These are phyloP conservation scores for Manacus vitellinus DNA, from an alignment of 2,113 vertebrate species.

Conservation along the genomic window DNA sequence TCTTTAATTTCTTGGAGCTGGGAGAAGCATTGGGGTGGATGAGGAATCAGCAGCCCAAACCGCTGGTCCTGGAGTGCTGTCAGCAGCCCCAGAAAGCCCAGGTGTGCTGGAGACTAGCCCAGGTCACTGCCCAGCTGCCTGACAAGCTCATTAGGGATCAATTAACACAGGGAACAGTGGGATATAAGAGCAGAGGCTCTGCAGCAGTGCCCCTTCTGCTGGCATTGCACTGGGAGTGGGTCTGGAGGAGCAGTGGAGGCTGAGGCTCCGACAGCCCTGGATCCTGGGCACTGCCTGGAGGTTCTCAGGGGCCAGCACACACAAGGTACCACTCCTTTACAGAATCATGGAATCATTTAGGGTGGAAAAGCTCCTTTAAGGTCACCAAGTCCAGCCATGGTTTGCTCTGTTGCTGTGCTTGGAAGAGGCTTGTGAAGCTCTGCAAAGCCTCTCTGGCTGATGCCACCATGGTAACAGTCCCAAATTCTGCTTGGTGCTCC, in stretches of 20 bases:
- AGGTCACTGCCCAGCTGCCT: not conserved
- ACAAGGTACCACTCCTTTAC: fast-evolving
- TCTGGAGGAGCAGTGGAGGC: fast-evolving
- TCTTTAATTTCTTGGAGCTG: not conserved
- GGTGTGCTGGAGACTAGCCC: not conserved
- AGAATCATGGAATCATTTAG: fast-evolving
- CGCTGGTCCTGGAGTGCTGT: not conserved
- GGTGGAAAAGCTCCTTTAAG: not conserved
- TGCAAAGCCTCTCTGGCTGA: fast-evolving
- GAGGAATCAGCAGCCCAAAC: not conserved
- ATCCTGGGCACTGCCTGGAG: fast-evolving
- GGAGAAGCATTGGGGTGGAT: fast-evolving
- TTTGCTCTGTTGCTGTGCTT: fast-evolving
- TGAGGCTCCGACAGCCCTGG: fast-evolving
- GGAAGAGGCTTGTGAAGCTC: not conserved
- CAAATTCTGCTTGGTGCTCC: fast-evolving
- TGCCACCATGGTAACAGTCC: fast-evolving
- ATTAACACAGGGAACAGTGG: not conserved
- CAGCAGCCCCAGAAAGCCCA: not conserved
- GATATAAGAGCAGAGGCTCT: not conserved
- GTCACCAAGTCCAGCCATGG: fast-evolving
- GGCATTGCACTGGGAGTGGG: fast-evolving
- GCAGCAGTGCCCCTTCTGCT: fast-evolving
- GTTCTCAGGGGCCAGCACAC: fast-evolving
- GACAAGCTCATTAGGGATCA: not conserved